Evolutionary conservation across 2,797 vertebrate genomes (phyloP), one percentile per base, ranked within the genome.

Genomic region (Distichodus sexfasciatus): DNA sequence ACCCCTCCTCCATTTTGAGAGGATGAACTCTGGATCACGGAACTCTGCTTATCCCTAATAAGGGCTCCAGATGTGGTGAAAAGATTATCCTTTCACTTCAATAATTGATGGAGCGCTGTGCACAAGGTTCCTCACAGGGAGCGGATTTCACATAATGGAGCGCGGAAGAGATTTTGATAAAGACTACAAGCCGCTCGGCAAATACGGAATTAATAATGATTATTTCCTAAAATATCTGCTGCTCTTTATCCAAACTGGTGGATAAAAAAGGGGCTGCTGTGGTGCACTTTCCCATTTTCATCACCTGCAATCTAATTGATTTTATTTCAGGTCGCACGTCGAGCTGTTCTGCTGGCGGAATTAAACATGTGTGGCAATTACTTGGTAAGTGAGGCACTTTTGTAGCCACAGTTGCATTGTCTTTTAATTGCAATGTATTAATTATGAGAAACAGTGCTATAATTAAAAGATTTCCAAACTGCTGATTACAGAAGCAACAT

Each of bases 1-100:
- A 23, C 38, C 28, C 19, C 33, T 36, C 47, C 19, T 15, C 28
- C 24, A 23, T 54, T 71, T 9, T 66, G 36, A 53, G 24, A 29
- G 65, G 35, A 65, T 47, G 50, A 46, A 6, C 50, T 54, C 7
- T 31, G 69, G 41, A 63, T 72, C 66, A 23, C 28, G 43, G 2
- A 66, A 38, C 28, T 48, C 43, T 17, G 76, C 72, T 75, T 71
- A n/a, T 44, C n/a, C 21, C 51, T 76, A 69, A 70, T 73, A 75
- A 72, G 40, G 57, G 82, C 58, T 54, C 77, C 78, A 71, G 72
- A 67, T 66, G 57, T 71, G 66, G 40, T 54, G 59, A 74, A 76
- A 64, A 75, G 57, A 79, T 79, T 71, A 76, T 59, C 50, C 48
- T 65, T 47, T 53, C 55, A 17, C 15, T 53, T 71, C 61, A 46